A percentile compares a stretch with the other conserved stretches of the same genome.
phyloP scores from a whole-genome alignment of 2,797 vertebrate species.

The Hylomyscus alleni region DNA sequence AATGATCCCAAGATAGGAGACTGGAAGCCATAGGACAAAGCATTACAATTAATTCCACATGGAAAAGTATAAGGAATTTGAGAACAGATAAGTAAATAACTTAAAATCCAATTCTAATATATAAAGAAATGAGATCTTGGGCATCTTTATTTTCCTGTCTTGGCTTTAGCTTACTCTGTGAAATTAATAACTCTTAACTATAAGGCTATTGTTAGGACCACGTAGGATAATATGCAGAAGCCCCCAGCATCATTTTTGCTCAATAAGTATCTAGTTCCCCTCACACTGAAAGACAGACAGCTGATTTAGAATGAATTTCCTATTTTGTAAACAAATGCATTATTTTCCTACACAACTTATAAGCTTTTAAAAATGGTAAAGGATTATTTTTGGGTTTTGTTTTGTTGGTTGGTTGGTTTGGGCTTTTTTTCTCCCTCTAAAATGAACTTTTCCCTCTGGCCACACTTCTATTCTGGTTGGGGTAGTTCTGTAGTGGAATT shows the following conservation, averaged over 20 bases:
- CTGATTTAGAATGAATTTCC: slow-evolving; percentile 36
- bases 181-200: slow-evolving; percentile 30
- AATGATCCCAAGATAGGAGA: background rate
- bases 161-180: slow-evolving; percentile 2
- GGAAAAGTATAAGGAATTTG: background rate
- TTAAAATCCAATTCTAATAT: slow-evolving; percentile 57
- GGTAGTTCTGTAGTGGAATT: slow-evolving; percentile 68
- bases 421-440: slow-evolving; percentile 37
- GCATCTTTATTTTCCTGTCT: slow-evolving; percentile 25
- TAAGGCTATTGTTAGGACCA: background rate
- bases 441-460: slow-evolving; percentile 60
- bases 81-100: slow-evolving; percentile 24
- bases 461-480: slow-evolving; percentile 68
- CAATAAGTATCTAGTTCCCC: background rate
- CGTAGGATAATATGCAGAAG: background rate
- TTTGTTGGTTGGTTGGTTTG: background rate
- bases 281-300: slow-evolving; percentile 51
- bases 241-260: slow-evolving; percentile 19
- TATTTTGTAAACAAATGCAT: slow-evolving; percentile 69
- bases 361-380: slow-evolving; percentile 61
- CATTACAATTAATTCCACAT: slow-evolving; percentile 13
- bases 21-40: background rate
- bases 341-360: slow-evolving; percentile 66
- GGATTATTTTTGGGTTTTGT: background rate
- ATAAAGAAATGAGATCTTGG: background rate